phyloP scores from a whole-genome alignment of 30 jellyfish, hydroid and myxozoan species.

The Aurelia sp. region DNA sequence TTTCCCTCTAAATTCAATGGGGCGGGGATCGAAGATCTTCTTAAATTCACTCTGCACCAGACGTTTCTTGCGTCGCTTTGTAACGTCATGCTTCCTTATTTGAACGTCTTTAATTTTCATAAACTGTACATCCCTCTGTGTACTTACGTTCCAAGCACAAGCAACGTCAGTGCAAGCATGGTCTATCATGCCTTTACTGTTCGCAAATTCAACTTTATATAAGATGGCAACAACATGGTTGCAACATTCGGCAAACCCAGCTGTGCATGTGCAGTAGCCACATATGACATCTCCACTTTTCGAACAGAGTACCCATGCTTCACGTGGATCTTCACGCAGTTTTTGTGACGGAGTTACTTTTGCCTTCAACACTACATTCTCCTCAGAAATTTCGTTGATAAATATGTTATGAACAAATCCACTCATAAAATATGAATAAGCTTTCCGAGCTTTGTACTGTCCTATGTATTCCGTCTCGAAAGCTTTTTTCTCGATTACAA shows the following conservation, averaged over 20 bases:
- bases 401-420: slow-evolving; percentile 69
- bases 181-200: not conserved
- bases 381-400: slow-evolving; percentile 35
- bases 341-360: not conserved
- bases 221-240: slow-evolving; percentile 53
- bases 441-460: slow-evolving; percentile 71
- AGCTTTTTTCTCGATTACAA: slow-evolving; percentile 3
- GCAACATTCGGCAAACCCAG: slow-evolving; percentile 7
- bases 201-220: slow-evolving; percentile 42
- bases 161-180: slow-evolving; percentile 67
- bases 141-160: slow-evolving; percentile 32
- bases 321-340: too few relatives aligned
- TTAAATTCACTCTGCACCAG: not conserved
- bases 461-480: slow-evolving; percentile 66
- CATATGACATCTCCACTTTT: not conserved
- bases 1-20: not conserved
- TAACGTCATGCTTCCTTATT: slow-evolving; percentile 24
- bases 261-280: slow-evolving; percentile 69
- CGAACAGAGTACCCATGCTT: too few relatives aligned
- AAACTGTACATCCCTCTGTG: slow-evolving; percentile 46
- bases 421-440: slow-evolving; percentile 64
- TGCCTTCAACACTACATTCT: slow-evolving; percentile 63
- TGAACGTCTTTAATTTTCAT: slow-evolving; percentile 2
- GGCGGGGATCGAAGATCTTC: not conserved
- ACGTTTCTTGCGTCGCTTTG: not conserved